phyloP scores from a whole-genome alignment of 35 echinoderm and acorn worm genomes.

The Amphiura filiformis region DNA sequence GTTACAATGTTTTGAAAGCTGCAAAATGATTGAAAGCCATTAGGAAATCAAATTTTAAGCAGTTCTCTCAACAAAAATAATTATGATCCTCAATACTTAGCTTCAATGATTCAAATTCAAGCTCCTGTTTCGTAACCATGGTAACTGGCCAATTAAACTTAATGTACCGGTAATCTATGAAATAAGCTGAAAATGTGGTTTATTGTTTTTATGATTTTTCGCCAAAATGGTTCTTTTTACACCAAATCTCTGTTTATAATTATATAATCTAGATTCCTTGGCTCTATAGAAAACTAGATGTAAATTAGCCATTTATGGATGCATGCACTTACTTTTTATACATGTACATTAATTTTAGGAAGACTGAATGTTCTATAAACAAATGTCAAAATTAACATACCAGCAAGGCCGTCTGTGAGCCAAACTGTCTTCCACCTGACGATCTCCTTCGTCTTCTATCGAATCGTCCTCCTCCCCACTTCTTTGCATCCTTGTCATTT shows the following conservation, averaged over 20 bases:
- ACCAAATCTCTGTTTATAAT: not conserved
- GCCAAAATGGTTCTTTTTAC: not conserved
- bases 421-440: not conserved
- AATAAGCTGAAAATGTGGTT: too few relatives aligned
- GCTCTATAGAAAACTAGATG: not conserved
- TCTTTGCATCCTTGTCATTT: not conserved
- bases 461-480: not conserved
- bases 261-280: not conserved
- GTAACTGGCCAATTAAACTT: too few relatives aligned
- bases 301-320: not conserved
- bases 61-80: not conserved
- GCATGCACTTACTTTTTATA: too few relatives aligned
- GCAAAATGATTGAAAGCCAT: too few relatives aligned
- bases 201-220: not conserved
- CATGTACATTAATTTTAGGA: too few relatives aligned
- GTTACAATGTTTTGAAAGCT: too few relatives aligned
- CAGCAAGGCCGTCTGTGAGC: not conserved
- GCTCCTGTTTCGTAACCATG: not conserved
- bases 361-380: too few relatives aligned
- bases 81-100: not conserved
- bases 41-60: too few relatives aligned
- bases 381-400: too few relatives aligned
- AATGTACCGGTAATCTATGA: too few relatives aligned
- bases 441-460: not conserved
- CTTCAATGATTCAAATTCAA: not conserved